Conservation (phyloP, 2,888 invertebrate genomes). For the Serrognathus titanus region DNA sequence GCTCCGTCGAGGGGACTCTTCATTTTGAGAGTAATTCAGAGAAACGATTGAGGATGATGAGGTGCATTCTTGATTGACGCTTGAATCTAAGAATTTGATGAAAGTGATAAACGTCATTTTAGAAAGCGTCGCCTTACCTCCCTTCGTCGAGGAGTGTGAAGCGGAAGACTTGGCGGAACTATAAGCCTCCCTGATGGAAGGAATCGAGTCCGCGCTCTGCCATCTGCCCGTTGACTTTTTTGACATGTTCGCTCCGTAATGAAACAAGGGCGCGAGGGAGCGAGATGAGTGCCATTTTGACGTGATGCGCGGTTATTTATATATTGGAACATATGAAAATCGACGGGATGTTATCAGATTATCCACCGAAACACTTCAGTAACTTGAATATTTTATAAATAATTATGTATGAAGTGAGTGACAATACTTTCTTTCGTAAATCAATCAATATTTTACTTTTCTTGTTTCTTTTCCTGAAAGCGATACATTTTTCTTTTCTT, state of each 20-base stretch:
- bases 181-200: not conserved
- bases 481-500: too few relatives aligned
- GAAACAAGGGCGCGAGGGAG: conserved; percentile 15
- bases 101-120: not conserved
- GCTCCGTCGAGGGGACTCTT: too few relatives aligned
- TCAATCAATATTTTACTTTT: too few relatives aligned
- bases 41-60: not conserved
- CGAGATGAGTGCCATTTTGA: conserved; percentile 19
- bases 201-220: conserved; percentile 13
- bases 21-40: not conserved
- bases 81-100: not conserved
- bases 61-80: conserved; percentile 3
- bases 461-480: too few relatives aligned
- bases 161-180: not conserved
- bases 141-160: conserved; percentile 8
- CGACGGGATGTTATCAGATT: too few relatives aligned
- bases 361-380: too few relatives aligned
- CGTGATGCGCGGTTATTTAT: conserved; percentile 7
- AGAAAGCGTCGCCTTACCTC: conserved; percentile 14
- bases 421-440: too few relatives aligned
- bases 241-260: conserved; percentile 20
- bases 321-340: too few relatives aligned
- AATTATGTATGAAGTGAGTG: too few relatives aligned
- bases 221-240: conserved; percentile 20
- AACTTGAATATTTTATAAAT: too few relatives aligned